Base-by-base conservation (phyloP, 37 sponge, comb jelly and placozoan genomes). In the Hexactinellida sp. region DNA sequence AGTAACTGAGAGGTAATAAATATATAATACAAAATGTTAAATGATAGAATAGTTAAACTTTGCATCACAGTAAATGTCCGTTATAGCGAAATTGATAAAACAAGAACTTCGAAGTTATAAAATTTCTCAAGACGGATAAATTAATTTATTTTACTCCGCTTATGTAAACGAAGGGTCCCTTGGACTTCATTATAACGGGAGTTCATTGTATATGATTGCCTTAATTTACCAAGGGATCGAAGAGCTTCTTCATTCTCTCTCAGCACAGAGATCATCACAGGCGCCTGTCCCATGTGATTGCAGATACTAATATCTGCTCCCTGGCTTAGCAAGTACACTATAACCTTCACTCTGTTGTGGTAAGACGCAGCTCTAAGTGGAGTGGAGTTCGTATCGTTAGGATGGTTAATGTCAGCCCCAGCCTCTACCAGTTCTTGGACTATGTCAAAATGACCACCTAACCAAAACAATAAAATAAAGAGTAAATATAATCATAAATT, bases 351-450 rank as follows among this genome's bases (percentile, higher is more conserved):
- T 88, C 88, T 88, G 0, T 93, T 93, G 38, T 95, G 91, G 37
- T 92, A 95, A 21, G 95, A 90, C 35, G 95, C 95, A 23, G 91
- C 95, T 10, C 95, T 38, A 0, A 95, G 87, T 0, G 95, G 95
- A 9, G 95, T 95, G 5, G 95, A 95, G 0, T 90, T 91, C 32
- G 95, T 92, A 0, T 87, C 90, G 1, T 93, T 95, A 16, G 95
- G 36, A 32, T 87, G 84, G 54, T 95, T 91, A 19, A 95, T 93
- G 24, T 86, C 36, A 16, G 93, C 95, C 1, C 93, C 93, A 24
- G 87, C 82, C 10, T 28, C 35, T 1, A 97, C 37, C 35, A 97
- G 83, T 34, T 88, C 39, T 82, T 87, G 82, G 37, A 94, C 93
- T 0, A 94, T 86, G 0, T 97, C 92, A 25, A 92, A 52, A 55